Percentiles rank a stretch among this genome's conserved stretches.
phyloP scores from a whole-genome alignment of 2,113 vertebrate species.

The Chinchilla lanigera region DNA sequence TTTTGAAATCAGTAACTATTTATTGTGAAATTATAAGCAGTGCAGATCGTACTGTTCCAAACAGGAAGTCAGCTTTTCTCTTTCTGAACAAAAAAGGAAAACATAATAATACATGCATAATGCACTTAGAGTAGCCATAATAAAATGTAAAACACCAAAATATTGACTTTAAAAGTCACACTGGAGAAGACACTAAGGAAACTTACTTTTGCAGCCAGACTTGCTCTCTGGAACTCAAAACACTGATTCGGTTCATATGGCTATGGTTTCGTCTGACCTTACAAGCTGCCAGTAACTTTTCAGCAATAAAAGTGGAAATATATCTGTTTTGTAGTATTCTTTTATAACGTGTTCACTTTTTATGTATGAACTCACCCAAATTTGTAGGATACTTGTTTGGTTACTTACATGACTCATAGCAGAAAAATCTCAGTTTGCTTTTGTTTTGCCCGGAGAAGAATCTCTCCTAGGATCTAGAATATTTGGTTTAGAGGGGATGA shows the following conservation, averaged over 20 bases:
- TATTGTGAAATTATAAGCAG: conserved; percentile 55
- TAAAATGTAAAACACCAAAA: conserved; percentile 2
- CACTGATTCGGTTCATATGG: neutral
- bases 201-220: neutral
- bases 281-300: conserved; percentile 29
- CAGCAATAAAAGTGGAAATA: conserved; percentile 26
- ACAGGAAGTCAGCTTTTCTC: neutral
- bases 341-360: conserved; percentile 38
- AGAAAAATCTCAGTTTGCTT: neutral
- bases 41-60: conserved; percentile 52
- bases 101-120: neutral
- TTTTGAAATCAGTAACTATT: conserved; percentile 52
- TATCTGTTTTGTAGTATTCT: conserved; percentile 1
- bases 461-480: neutral
- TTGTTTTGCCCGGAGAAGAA: neutral
- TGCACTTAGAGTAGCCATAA: neutral
- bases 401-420: neutral
- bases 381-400: neutral
- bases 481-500: neutral
- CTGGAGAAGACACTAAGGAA: neutral
- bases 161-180: conserved; percentile 47
- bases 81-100: neutral
- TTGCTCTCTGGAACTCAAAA: neutral
- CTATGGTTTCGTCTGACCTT: neutral
- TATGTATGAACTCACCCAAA: neutral